These are phyloP conservation scores for Whitmania pigra DNA, from an alignment of 1,140 invertebrate genomes.

Conservation along the genomic window DNA sequence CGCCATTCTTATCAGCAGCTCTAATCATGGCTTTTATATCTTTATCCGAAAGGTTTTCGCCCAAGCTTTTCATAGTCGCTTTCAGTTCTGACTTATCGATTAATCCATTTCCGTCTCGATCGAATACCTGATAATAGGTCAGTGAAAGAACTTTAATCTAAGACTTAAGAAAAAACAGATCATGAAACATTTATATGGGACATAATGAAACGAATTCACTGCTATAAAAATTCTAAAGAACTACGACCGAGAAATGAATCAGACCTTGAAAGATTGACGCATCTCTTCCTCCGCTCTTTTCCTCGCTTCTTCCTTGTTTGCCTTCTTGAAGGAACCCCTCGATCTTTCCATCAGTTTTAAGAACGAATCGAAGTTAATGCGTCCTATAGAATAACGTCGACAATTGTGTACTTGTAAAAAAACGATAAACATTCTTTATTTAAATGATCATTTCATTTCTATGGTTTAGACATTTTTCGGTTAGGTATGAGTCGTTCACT, in stretches of 20 bases:
- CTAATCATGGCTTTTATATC: slow-evolving; percentile 25
- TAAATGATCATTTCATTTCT: too few relatives aligned
- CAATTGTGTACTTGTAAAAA: too few relatives aligned
- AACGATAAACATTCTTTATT: too few relatives aligned
- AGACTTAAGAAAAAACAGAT: neutral
- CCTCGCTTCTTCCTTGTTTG: slow-evolving; percentile 1
- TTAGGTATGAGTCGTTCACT: too few relatives aligned
- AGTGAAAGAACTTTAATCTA: neutral
- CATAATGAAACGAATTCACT: neutral
- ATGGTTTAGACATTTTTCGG: too few relatives aligned
- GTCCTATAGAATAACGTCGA: neutral
- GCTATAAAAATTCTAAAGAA: neutral
- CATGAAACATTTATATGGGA: neutral
- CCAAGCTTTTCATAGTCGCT: slow-evolving; percentile 23
- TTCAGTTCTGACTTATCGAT: slow-evolving; percentile 22
- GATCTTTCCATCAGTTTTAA: slow-evolving; percentile 13
- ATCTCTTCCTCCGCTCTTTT: slow-evolving; percentile 9
- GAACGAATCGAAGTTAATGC: slow-evolving; percentile 4
- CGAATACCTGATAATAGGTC: slow-evolving; percentile 13
- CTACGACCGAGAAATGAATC: neutral
- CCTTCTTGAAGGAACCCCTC: neutral
- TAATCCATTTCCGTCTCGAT: slow-evolving; percentile 23
- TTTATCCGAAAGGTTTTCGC: slow-evolving; percentile 23
- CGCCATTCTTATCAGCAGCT: slow-evolving; percentile 25
- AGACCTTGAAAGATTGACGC: slow-evolving; percentile 14